phyloP scores from a whole-genome alignment of 2,113 vertebrate species.

The Boleophthalmus pectinirostris region DNA sequence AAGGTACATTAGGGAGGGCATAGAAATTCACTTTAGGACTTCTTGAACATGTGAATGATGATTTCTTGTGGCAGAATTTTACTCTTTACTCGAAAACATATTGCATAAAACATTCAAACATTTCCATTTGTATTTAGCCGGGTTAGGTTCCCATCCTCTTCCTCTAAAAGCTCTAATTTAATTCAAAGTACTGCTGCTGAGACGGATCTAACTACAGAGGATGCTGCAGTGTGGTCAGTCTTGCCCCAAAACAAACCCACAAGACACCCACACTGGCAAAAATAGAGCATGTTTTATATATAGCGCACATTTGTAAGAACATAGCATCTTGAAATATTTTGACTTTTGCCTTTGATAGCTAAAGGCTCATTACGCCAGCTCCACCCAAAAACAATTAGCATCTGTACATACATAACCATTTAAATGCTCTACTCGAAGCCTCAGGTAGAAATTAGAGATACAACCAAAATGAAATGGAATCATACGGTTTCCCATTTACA shows the following conservation, averaged over 20 bases:
- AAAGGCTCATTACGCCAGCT: slow-evolving; percentile 52
- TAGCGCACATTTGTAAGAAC: slow-evolving; percentile 39
- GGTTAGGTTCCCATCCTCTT: slow-evolving; percentile 2
- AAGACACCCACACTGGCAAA: slow-evolving; percentile 31
- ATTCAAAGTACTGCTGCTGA: slow-evolving; percentile 37
- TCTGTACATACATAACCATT: background rate
- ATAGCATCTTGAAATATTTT: slow-evolving; percentile 58
- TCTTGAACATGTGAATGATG: background rate
- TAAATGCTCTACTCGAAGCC: background rate
- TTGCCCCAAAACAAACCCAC: slow-evolving; percentile 44
- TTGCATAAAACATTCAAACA: too few relatives aligned
- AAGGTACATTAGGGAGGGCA: background rate
- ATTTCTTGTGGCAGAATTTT: background rate
- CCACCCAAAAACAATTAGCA: slow-evolving; percentile 40
- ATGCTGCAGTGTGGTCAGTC: slow-evolving; percentile 34
- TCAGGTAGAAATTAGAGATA: slow-evolving; percentile 8
- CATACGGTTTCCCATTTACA: slow-evolving; percentile 26
- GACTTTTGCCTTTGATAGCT: slow-evolving; percentile 34
- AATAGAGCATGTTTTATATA: slow-evolving; percentile 63
- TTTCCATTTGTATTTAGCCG: background rate
- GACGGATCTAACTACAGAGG: slow-evolving; percentile 58
- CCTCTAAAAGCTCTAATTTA: slow-evolving; percentile 31
- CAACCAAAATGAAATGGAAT: slow-evolving; percentile 8
- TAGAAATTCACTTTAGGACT: background rate
- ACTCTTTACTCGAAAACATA: too few relatives aligned